Conservation (phyloP, 2,888 invertebrate species). For the Luperina nickerlii region DNA sequence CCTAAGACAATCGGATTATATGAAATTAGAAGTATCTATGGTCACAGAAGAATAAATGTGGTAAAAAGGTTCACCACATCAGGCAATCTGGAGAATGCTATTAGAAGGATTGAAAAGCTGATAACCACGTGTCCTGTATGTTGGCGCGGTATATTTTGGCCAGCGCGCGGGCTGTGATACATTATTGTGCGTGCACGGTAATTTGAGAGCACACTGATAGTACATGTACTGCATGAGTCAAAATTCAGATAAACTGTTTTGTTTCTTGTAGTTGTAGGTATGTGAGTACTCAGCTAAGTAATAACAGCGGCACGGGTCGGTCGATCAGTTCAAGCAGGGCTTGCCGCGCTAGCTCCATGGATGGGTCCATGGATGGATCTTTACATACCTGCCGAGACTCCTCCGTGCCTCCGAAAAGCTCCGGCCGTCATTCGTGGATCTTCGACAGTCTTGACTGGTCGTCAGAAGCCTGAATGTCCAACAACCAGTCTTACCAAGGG, state of each 20-base stretch:
- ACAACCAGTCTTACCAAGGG: no score
- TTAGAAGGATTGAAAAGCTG: background rate
- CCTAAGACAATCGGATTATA: no score
- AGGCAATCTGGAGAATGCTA: background rate
- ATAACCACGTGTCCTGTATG: background rate
- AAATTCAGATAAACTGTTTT: background rate
- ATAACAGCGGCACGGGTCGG: background rate
- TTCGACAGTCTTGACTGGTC: no score
- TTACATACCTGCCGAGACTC: background rate
- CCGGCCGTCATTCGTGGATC: no score
- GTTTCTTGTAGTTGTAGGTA: background rate
- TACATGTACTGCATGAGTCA: slow-evolving; percentile 8
- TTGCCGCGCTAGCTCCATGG: background rate
- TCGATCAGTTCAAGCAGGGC: background rate
- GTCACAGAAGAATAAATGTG: no score
- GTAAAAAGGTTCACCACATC: no score
- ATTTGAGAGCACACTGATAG: slow-evolving; percentile 21
- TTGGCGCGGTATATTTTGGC: no score
- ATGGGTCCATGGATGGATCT: background rate
- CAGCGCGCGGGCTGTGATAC: background rate
- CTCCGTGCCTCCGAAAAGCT: background rate
- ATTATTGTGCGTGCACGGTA: background rate
- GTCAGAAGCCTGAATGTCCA: no score
- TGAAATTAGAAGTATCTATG: no score
- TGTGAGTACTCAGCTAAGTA: background rate